Evolutionary conservation across 2,797 vertebrate species (phyloP), one percentile per base, ranked within the genome.

Genomic region (Morelia viridis): DNA sequence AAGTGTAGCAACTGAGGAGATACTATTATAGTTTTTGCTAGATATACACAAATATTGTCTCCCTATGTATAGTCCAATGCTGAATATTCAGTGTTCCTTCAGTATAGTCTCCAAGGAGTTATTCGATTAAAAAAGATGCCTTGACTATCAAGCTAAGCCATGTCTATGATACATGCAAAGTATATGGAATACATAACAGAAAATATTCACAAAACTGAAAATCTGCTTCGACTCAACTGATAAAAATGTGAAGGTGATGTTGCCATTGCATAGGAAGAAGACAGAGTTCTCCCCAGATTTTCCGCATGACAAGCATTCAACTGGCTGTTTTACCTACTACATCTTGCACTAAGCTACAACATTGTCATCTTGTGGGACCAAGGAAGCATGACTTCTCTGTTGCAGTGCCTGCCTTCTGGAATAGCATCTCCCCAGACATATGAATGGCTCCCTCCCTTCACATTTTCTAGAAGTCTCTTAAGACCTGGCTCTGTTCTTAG

Each of bases 1-100:
- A 94, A 0, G 85, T 5, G 0, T 15, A 94, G 83, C 89, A 95
- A 87, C 65, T 46, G 22, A 28, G 41, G n/a, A n/a, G 86, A 57
- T 90, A 9, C 93, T 57, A 5, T 85, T 53, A 71, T n/a, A 22
- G 31, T 41, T 4, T 86, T 84, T 62, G 1, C 0, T 31, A 61
- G 76, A 60, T 58, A 41, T 13, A 13, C 0, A 91, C 56, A 80
- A 9, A 57, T 28, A 24, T 11, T 87, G 1, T 35, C 56, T 61
- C 24, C 90, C 56, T 88, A 60, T 1, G 0, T 19, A 28, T 12
- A 90, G 64, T 22, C 19, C 17, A 22, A 24, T 89, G 13, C 10
- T 24, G 89, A 35, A 13, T 26, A 71, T 28, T 62, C 24, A 65
- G 17, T 10, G n/a, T 56, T 94, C 71, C 35, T 90, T 61, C 58